A percentile compares a stretch with the other conserved stretches of the same genome.
phyloP scores from a whole-genome alignment of 1,140 invertebrate species.

The Onthophagus taurus region DNA sequence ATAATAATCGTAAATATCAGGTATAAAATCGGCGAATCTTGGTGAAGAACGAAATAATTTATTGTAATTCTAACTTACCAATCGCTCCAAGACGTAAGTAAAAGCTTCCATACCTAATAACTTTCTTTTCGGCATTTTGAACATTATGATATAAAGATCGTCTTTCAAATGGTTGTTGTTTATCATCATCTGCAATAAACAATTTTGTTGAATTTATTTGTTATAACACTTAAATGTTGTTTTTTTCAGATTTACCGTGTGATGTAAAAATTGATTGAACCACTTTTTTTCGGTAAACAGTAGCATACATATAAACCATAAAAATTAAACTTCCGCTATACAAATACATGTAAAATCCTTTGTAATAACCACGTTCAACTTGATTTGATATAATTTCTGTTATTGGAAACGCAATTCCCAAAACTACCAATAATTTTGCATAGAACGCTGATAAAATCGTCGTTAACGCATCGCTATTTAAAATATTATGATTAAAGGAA shows the following conservation, averaged over 20 bases:
- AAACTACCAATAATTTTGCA: slow-evolving; percentile 66
- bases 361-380: slow-evolving; percentile 53
- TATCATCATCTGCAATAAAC: background rate
- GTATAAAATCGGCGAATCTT: no score
- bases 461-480: slow-evolving; percentile 44
- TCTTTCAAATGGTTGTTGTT: background rate
- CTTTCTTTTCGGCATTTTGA: slow-evolving; percentile 14
- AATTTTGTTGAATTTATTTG: background rate
- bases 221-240: slow-evolving; percentile 13
- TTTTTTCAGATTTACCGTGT: slow-evolving; percentile 32
- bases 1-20: no score
- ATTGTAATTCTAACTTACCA: slow-evolving; percentile 45
- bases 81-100: slow-evolving; percentile 74
- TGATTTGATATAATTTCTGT: slow-evolving; percentile 58
- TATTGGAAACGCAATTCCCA: slow-evolving; percentile 62
- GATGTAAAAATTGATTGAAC: slow-evolving; percentile 40
- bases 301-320: slow-evolving; percentile 72
- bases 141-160: background rate
- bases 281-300: slow-evolving; percentile 53
- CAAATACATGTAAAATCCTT: slow-evolving; percentile 79
- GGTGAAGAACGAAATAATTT: no score
- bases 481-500: no score
- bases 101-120: slow-evolving; percentile 57
- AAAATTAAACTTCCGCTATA: slow-evolving; percentile 69
- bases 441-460: slow-evolving; percentile 64